A percentile compares a stretch with the other conserved stretches of the same genome.
phyloP scores from a whole-genome alignment of 2,113 vertebrate species.

The Edolisoma coerulescens region DNA sequence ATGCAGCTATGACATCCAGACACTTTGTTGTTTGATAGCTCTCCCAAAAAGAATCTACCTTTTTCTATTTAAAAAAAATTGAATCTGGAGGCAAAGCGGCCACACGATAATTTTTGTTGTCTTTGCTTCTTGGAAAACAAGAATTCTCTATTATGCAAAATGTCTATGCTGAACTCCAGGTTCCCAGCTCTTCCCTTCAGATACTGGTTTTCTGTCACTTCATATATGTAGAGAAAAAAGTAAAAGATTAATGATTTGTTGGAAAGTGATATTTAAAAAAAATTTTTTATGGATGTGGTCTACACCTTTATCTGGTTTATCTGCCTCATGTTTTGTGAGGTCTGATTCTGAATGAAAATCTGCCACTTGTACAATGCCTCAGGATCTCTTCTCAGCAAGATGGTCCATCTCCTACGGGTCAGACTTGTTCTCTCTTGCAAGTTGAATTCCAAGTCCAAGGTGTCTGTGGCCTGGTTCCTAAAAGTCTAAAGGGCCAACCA shows the following conservation, averaged over 20 bases:
- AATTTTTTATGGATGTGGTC: neutral
- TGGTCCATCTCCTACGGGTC: neutral
- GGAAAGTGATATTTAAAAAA: neutral
- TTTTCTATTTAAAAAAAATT: neutral
- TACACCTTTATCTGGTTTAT: neutral
- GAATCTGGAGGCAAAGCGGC: neutral
- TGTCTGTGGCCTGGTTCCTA: neutral
- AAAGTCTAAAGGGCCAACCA: neutral
- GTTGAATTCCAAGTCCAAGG: neutral
- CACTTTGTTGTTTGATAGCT: neutral
- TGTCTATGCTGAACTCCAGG: neutral
- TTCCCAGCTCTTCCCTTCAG: neutral
- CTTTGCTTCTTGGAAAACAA: neutral
- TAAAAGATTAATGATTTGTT: neutral
- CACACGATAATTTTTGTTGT: neutral
- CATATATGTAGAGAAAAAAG: neutral
- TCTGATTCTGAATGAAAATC: neutral
- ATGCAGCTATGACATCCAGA: neutral
- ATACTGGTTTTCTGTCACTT: neutral
- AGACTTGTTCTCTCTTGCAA: neutral
- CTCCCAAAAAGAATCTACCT: neutral
- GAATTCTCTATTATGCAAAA: neutral
- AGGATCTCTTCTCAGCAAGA: neutral
- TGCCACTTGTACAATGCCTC: neutral
- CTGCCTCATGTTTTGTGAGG: neutral